A percentile compares a stretch with the other conserved stretches of the same genome.
Evolutionary conservation across 1,140 invertebrate genomes (phyloP).

Genomic region (Thaumatotibia leucotreta): DNA sequence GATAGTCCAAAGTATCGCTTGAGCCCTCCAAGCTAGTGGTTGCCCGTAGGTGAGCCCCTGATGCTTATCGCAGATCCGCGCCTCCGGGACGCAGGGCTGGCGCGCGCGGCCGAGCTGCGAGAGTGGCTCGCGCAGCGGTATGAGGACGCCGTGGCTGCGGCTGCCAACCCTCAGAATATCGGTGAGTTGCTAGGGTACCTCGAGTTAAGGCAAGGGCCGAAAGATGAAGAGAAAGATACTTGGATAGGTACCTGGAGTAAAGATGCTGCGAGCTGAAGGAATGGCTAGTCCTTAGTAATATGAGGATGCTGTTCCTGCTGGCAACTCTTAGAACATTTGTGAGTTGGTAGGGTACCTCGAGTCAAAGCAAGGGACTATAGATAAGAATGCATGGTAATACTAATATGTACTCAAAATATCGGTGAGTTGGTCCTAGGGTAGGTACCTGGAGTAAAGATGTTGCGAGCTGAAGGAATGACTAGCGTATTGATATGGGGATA

Average conservation of each 20-base stretch:
- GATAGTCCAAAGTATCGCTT: too few relatives aligned
- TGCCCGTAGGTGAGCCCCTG: constrained; percentile 51
- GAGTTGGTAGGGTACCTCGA: too few relatives aligned
- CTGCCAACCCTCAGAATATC: constrained; percentile 58
- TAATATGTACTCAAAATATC: too few relatives aligned
- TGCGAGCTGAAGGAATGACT: constrained; percentile 87
- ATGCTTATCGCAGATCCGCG: constrained; percentile 83
- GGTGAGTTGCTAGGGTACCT: too few relatives aligned
- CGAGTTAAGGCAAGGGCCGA: too few relatives aligned
- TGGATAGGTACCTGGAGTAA: constrained; percentile 65
- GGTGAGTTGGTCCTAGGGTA: too few relatives aligned
- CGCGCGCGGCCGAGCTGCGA: constrained; percentile 83
- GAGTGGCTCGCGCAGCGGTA: constrained; percentile 88
- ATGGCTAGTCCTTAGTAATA: too few relatives aligned
- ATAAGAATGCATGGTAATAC: too few relatives aligned
- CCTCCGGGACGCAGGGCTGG: constrained; percentile 83
- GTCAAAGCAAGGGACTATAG: too few relatives aligned
- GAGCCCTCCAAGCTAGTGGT: background rate
- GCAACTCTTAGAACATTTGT: too few relatives aligned
- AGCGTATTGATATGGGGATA: too few relatives aligned
- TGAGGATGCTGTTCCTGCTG: too few relatives aligned
- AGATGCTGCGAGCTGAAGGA: constrained; percentile 82
- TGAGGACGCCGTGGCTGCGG: constrained; percentile 89
- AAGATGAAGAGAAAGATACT: background rate
- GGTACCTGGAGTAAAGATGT: constrained; percentile 78